Conservation (phyloP, 2,797 vertebrate species). For the Aulostomus chinensis region DNA sequence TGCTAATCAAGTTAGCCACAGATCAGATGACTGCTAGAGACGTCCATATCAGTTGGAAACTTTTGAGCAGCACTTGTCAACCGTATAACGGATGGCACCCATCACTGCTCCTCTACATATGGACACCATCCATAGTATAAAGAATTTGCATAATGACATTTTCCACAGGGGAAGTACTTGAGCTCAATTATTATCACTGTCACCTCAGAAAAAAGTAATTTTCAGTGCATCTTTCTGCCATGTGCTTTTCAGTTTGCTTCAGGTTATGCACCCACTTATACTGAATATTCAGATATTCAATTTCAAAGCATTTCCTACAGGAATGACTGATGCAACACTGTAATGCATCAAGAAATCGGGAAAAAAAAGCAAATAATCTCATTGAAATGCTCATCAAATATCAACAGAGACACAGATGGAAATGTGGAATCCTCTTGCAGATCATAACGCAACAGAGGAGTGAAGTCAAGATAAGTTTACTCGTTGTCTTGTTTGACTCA, state of each 20-base stretch:
- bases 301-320: neutral
- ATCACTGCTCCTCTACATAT: conserved; percentile 1
- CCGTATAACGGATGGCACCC: neutral
- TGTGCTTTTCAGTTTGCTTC: neutral
- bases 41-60: conserved; percentile 11
- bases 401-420: too few species aligned
- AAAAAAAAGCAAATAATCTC: too few species aligned
- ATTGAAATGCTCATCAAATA: too few species aligned
- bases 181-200: conserved; percentile 4
- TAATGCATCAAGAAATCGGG: too few species aligned
- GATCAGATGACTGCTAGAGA: conserved; percentile 6
- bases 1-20: conserved; percentile 26
- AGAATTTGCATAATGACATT: conserved; percentile 3
- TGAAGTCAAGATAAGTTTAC: too few species aligned
- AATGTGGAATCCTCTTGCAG: too few species aligned
- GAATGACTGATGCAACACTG: neutral
- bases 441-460: too few species aligned
- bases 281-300: too few species aligned
- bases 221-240: neutral
- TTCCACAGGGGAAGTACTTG: neutral
- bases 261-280: neutral
- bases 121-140: neutral
- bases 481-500: too few species aligned
- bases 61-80: conserved; percentile 6
- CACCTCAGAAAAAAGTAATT: neutral